Evolutionary conservation across 2,113 vertebrate species (phyloP), one percentile per base, ranked within the genome.

Genomic region (Oryzias javanicus): DNA sequence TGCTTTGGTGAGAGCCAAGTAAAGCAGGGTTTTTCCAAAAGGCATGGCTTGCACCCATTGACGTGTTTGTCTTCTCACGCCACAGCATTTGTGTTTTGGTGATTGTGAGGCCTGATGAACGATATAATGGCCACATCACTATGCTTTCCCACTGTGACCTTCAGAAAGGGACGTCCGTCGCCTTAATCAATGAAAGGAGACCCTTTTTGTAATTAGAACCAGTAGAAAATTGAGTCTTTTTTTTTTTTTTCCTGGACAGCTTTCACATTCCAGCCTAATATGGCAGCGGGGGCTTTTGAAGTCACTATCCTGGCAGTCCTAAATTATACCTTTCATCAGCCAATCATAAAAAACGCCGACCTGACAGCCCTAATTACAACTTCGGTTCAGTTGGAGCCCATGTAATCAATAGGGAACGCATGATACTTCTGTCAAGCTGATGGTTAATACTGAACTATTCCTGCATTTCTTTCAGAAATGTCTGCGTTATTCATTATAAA

Each of bases 291-390:
- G 53, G 71, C 82, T 84, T 88, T 89, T 89, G 87, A 87, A 79
- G 86, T 88, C 72, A 68, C 74, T 82, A 83, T 82, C 73, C 70
- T 80, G 71, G 78, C 81, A 76, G 78, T 88, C 69, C 75, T 35
- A 88, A 89, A 90, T 90, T 87, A 87, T 82, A 85, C 83, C 89
- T 90, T 90, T 91, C 87, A 88, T 88, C 88, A 85, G 72, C 70
- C 85, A 88, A 89, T 89, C 86, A 85, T 78, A 81, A 69, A 79
- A 84, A 89, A 85, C 81, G 79, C 72, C 75, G 73, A 78, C 59
- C 73, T 86, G 89, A 88, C 86, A 78, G 85, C 68, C 52, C 63
- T 79, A 84, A 84, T 84, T 53, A 70, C 60, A 71, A 74, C 74
- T 72, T 58, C 60, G 55, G 69, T 80, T 78, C 50, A 78, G 78